These are phyloP conservation scores for Galleria mellonella DNA, from an alignment of 1,140 invertebrate species.

Conservation along the genomic window DNA sequence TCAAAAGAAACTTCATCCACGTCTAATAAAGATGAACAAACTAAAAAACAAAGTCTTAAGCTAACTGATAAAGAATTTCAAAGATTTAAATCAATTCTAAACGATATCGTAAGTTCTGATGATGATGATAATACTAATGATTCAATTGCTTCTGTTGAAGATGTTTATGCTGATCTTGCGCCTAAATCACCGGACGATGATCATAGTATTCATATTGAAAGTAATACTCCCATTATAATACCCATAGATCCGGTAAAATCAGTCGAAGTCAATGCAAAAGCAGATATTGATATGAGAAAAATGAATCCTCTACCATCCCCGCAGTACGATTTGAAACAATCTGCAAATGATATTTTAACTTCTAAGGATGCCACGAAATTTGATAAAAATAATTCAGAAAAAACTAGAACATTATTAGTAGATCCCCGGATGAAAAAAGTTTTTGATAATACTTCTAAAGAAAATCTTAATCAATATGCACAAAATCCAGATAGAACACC, in stretches of 20 bases:
- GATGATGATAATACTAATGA: constrained; percentile 20
- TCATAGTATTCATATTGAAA: constrained; percentile 29
- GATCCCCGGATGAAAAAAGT: constrained; percentile 42
- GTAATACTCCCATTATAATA: constrained; percentile 51
- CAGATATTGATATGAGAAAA: constrained; percentile 58
- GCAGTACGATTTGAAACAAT: constrained; percentile 1
- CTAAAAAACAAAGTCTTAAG: constrained; percentile 58
- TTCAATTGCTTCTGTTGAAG: constrained; percentile 29
- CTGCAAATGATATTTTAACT: neutral
- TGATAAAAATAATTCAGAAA: constrained; percentile 3
- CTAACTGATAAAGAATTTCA: constrained; percentile 74
- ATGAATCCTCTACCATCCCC: constrained; percentile 16
- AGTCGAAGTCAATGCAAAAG: constrained; percentile 20
- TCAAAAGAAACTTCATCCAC: constrained; percentile 10
- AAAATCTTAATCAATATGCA: neutral
- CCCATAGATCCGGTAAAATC: constrained; percentile 49
- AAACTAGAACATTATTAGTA: constrained; percentile 6
- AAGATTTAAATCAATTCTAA: constrained; percentile 74
- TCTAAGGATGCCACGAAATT: neutral
- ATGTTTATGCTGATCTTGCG: constrained; percentile 33
- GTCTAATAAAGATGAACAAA: constrained; percentile 30
- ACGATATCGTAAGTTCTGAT: constrained; percentile 27
- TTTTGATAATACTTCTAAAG: constrained; percentile 1
- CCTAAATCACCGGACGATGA: constrained; percentile 63
- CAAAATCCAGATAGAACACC: constrained; percentile 13